Percentiles rank a stretch among this genome's conserved stretches.
phyloP scores from a whole-genome alignment of 2,113 vertebrate genomes.

The Rhabdomys dilectus region DNA sequence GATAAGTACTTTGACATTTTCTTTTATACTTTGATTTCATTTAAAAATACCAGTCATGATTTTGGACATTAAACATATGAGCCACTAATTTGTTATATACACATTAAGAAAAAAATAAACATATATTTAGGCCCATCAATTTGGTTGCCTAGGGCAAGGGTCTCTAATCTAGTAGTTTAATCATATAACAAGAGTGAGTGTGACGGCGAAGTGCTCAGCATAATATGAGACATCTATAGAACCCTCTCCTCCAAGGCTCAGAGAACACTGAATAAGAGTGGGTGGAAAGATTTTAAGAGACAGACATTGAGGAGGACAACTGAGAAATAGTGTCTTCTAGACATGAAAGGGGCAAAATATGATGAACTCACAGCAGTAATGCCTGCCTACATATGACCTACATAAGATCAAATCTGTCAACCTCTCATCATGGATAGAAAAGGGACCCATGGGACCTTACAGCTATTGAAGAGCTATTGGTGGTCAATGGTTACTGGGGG shows the following conservation, averaged over 20 bases:
- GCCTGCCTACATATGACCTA: not conserved
- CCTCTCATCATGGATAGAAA: not conserved
- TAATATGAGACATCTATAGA: not conserved
- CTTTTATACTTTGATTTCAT: not conserved
- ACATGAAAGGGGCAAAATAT: not conserved
- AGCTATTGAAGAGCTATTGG: not conserved
- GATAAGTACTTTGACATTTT: not conserved
- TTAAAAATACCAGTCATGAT: not conserved
- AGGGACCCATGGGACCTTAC: not conserved
- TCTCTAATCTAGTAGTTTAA: not conserved
- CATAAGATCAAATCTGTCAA: not conserved
- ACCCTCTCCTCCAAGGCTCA: not conserved
- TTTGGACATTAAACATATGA: not conserved
- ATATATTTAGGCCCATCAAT: not conserved
- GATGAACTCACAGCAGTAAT: not conserved
- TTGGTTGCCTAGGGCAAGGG: not conserved
- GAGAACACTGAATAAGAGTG: not conserved
- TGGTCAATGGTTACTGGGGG: no score
- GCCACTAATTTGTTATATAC: not conserved
- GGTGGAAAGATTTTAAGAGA: not conserved
- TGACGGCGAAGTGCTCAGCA: not conserved
- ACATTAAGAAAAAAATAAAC: not conserved
- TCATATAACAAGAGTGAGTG: slow-evolving; percentile 13
- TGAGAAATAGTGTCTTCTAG: not conserved
- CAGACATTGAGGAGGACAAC: not conserved